phyloP scores from a whole-genome alignment of 2,888 invertebrate genomes.

The Arge pagana region DNA sequence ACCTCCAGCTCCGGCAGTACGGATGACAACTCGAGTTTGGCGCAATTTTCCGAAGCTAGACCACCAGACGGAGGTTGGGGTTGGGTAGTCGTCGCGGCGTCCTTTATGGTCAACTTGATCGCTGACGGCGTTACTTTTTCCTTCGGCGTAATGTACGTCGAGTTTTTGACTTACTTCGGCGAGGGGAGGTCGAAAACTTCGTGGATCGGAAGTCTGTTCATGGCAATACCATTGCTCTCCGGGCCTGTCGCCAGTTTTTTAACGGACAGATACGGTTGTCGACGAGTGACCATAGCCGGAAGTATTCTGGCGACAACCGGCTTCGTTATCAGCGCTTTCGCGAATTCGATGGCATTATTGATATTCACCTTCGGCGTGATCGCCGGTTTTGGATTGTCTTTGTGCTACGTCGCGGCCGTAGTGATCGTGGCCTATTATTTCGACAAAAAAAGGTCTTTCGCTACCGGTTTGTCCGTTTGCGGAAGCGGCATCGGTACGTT shows the following conservation, averaged over 20 bases:
- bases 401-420: constrained; percentile 89
- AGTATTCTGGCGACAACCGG: constrained; percentile 76
- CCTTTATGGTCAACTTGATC: constrained; percentile 87
- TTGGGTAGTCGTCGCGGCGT: constrained; percentile 88
- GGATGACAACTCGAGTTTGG: constrained; percentile 68
- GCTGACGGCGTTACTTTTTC: constrained; percentile 92
- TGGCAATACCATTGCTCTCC: constrained; percentile 86
- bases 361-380: constrained; percentile 83
- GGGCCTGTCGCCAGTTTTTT: constrained; percentile 85
- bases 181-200: constrained; percentile 86
- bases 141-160: constrained; percentile 87
- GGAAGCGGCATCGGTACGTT: constrained; percentile 89
- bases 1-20: constrained; percentile 62
- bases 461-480: constrained; percentile 84
- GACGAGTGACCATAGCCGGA: constrained; percentile 77
- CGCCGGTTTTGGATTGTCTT: constrained; percentile 82
- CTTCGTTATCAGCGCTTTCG: constrained; percentile 77
- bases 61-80: constrained; percentile 92
- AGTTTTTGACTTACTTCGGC: constrained; percentile 83
- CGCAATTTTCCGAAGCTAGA: constrained; percentile 68
- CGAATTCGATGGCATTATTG: constrained; percentile 75
- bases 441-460: constrained; percentile 80
- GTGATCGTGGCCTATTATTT: constrained; percentile 91
- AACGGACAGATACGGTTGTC: constrained; percentile 82
- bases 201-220: constrained; percentile 88